These are phyloP conservation scores for Zaprionus taronus DNA, from an alignment of 1,140 invertebrate genomes.

Conservation along the genomic window DNA sequence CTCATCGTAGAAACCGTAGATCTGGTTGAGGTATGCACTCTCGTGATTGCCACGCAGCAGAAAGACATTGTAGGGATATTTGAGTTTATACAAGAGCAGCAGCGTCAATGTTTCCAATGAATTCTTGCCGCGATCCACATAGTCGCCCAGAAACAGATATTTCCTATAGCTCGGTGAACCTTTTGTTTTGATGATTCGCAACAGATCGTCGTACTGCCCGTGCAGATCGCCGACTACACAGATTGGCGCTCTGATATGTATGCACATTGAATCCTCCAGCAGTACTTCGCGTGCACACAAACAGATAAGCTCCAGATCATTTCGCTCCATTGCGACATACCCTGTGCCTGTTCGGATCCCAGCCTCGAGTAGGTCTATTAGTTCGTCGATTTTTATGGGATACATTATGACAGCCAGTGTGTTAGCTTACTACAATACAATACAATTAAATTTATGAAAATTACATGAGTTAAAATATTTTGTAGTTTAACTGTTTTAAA, in stretches of 20 bases:
- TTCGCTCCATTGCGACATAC: neutral
- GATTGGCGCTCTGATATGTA: constrained; percentile 97
- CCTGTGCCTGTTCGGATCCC: neutral
- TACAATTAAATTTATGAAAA: too few relatives aligned
- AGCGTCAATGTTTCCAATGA: constrained; percentile 95
- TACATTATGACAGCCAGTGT: neutral
- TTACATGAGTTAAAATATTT: too few relatives aligned
- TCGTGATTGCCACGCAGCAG: constrained; percentile 93
- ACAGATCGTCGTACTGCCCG: constrained; percentile 98
- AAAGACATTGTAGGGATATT: constrained; percentile 94
- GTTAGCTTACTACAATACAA: too few relatives aligned
- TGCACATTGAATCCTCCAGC: constrained; percentile 97
- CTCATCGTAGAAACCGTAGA: constrained; percentile 97
- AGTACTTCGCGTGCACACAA: constrained; percentile 98
- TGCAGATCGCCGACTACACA: constrained; percentile 99
- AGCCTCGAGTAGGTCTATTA: constrained; percentile 12
- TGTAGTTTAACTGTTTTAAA: too few relatives aligned
- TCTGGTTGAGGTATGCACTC: constrained; percentile 94
- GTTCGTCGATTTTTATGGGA: neutral
- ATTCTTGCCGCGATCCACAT: constrained; percentile 93
- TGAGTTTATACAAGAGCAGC: constrained; percentile 97
- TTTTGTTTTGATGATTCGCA: constrained; percentile 98
- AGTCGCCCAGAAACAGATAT: constrained; percentile 97
- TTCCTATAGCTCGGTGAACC: constrained; percentile 99
- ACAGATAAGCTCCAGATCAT: constrained; percentile 89